Conservation (phyloP, 2,113 vertebrate species). For the human region GRCh38 chr4:173508501-173509000, state of each 20-base stretch:
- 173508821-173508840: fast-evolving
- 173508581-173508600: too few relatives aligned
- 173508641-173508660: neutral
- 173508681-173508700: neutral
- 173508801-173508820: neutral
- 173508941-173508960: fast-evolving
- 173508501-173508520: neutral
- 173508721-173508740: neutral
- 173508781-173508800: fast-evolving
- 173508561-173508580: neutral
- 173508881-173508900: neutral
- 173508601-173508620: neutral
- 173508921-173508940: neutral
- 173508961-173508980: neutral
- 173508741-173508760: neutral
- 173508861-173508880: fast-evolving
- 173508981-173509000: neutral
- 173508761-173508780: too few relatives aligned
- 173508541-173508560: constrained; percentile 17
- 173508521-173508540: neutral
- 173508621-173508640: neutral
- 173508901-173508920: neutral
- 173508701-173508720: fast-evolving
- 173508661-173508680: fast-evolving
- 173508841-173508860: too few relatives aligned